Base-by-base conservation (phyloP, 1,140 invertebrate species). In the Littorina saxatilis region DNA sequence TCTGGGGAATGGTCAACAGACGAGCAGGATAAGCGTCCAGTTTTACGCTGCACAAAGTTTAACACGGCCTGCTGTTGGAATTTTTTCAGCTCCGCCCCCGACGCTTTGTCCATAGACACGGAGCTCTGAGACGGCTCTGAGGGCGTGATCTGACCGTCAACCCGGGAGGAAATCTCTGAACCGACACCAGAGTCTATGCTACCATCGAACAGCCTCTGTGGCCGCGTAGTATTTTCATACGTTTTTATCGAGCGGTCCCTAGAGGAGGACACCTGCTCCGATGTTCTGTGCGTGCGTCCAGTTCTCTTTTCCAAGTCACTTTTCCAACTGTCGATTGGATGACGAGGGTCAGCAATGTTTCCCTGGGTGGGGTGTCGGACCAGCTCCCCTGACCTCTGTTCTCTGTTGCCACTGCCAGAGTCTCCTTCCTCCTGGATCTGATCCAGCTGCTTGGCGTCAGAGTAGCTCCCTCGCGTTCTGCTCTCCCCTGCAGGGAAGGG, bases 31-130 rank as follows among this genome's bases (percentile, higher is more conserved):
- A 40, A 20, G 47, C 83, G 82, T n/a, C 89, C 87, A 5, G 89
- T 91, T 86, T 97, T 96, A 50, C 96, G 93, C 87, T 97, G 96
- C 90, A 97, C 97, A 83, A 96, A 97, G 0, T 96, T 96, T 37
- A 97, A 92, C 1, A 98, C 92, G 0, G 96, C 96, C 88, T 97
- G 96, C 91, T 97, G 96, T 43, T 88, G 86, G n/a, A 97, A 96
- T 0, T 96, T 96, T 91, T 97, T 97, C 0, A 97, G 89, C 0
- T 96, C 96, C 95, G 90, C 89, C 96, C 61, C 68, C 37, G 52
- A 27, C 20, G 50, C 32, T 29, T 80, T 82, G 63, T 78, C 75
- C 73, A 68, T 17, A 27, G 32, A 9, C 4, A 27, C 50, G 23
- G n/a, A 58, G 20, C 17, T n/a, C 7, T 32, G 20, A 17, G 63